These are phyloP conservation scores for Micromussa lordhowensis DNA, from an alignment of 92 coral and sea anemone genomes.

Conservation along the genomic window DNA sequence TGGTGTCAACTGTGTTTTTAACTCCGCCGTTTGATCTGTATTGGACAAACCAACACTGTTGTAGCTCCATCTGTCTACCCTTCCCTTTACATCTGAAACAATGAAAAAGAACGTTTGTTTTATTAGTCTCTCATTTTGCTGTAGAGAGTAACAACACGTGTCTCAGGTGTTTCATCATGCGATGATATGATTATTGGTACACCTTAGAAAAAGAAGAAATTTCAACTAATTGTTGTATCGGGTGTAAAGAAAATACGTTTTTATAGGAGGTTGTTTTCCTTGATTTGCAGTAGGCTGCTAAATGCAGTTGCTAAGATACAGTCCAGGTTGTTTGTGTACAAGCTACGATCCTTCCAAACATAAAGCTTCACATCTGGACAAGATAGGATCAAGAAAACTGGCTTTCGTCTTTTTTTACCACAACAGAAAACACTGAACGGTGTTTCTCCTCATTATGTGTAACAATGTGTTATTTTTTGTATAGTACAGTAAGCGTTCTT, in stretches of 20 bases:
- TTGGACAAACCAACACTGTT: neutral
- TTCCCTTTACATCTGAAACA: constrained; percentile 6
- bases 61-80: constrained; percentile 7
- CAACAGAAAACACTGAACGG: neutral
- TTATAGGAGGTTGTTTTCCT: neutral
- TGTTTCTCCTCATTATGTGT: neutral
- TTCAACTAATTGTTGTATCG: neutral
- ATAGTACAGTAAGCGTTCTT: neutral
- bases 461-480: neutral
- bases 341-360: neutral
- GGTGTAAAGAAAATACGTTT: neutral
- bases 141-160: constrained; percentile 21
- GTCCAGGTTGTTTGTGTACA: neutral
- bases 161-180: constrained; percentile 10
- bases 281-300: neutral
- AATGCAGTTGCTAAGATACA: constrained; percentile 1
- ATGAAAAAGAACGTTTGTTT: constrained; percentile 15
- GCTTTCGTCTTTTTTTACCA: neutral
- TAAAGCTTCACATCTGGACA: neutral
- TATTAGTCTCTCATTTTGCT: constrained; percentile 12
- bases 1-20: neutral
- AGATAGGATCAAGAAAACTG: neutral
- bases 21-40: neutral
- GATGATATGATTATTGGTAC: neutral
- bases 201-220: neutral